Evolutionary conservation across 2,113 vertebrate genomes (phyloP).

Genomic region (Seriola aureovittata): DNA sequence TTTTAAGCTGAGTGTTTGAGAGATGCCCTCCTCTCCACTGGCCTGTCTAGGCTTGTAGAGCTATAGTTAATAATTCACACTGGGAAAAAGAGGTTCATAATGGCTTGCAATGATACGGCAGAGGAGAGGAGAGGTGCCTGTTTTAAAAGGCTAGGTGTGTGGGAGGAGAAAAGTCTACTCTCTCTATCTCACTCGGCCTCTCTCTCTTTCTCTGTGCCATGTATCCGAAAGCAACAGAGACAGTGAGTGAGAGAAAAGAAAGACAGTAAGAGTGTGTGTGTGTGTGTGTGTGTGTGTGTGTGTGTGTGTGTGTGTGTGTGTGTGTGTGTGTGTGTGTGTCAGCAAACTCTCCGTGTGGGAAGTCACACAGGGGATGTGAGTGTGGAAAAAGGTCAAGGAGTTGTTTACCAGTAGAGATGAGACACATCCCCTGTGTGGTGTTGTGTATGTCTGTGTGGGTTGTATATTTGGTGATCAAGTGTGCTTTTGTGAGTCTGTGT

Average conservation of each 20-base stretch:
- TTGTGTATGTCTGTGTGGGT: neutral
- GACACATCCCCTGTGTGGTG: slow-evolving; percentile 29
- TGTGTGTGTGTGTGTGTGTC: neutral
- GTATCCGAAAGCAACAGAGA: slow-evolving; percentile 45
- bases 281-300: slow-evolving; percentile 20
- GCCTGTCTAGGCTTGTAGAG: slow-evolving; percentile 65
- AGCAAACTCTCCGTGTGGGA: slow-evolving; percentile 43
- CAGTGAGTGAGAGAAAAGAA: slow-evolving; percentile 29
- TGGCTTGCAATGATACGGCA: slow-evolving; percentile 62
- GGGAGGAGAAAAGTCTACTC: slow-evolving; percentile 60
- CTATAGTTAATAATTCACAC: slow-evolving; percentile 78
- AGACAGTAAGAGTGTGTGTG: neutral
- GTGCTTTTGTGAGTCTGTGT: neutral
- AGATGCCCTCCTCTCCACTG: slow-evolving; percentile 34
- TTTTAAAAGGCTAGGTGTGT: slow-evolving; percentile 60
- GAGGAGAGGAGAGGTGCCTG: slow-evolving; percentile 24
- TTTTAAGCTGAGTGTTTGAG: slow-evolving; percentile 63
- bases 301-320: slow-evolving; percentile 18
- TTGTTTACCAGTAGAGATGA: slow-evolving; percentile 60
- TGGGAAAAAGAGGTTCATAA: slow-evolving; percentile 75
- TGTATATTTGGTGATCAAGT: slow-evolving; percentile 10
- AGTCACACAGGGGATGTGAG: slow-evolving; percentile 49
- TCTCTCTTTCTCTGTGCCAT: slow-evolving; percentile 15
- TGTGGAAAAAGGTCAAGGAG: slow-evolving; percentile 56
- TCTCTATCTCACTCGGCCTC: slow-evolving; percentile 25